Evolutionary conservation across 92 coral and sea anemone species (phyloP), one percentile per base, ranked within the genome.

Genomic region (Porites rus): DNA sequence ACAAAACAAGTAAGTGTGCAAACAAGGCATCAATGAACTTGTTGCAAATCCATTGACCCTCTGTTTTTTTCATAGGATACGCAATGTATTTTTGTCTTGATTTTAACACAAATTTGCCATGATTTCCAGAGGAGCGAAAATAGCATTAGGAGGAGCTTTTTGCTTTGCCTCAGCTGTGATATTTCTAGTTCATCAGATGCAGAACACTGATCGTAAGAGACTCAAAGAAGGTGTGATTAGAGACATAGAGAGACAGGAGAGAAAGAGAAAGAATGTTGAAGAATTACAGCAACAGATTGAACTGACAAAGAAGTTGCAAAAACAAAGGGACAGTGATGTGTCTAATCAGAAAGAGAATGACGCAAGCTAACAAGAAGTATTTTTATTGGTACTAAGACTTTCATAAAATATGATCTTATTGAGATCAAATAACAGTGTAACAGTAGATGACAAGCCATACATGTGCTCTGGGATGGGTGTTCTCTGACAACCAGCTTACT

Each of bases 211-310:
- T 79, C 85, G 99, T 68, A 88, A 88, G 43, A 91, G 99, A 58
- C 91, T 97, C 51, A 75, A 92, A 64, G 96, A 97, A 74, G 99
- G 99, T 0, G 99, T 97, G 17, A 88, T 86, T n/a, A 88, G 96
- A 74, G 98, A 96, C 79, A 86, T 96, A 72, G 98, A 96, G 73
- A 79, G 98, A 65, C 98, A 96, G 52, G 95, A 92, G 70, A 92
- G 89, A n/a, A 96, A 96, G 43, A 68, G 87, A 62, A 91, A 88
- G 53, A 94, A 93, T 62, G 75, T 82, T 16, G 92, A 89, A 46
- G 98, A 94, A 79, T 79, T 90, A 6, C 78, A 92, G 62, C 92
- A 92, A 54, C 98, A 96, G 84, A 91, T 92, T 46, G 93, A 86
- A 79, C 91, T 96, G 65, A 92, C 87, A 51, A 88, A 76, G 87